Conservation (phyloP, 2,797 vertebrate species). For the Trachops cirrhosus region DNA sequence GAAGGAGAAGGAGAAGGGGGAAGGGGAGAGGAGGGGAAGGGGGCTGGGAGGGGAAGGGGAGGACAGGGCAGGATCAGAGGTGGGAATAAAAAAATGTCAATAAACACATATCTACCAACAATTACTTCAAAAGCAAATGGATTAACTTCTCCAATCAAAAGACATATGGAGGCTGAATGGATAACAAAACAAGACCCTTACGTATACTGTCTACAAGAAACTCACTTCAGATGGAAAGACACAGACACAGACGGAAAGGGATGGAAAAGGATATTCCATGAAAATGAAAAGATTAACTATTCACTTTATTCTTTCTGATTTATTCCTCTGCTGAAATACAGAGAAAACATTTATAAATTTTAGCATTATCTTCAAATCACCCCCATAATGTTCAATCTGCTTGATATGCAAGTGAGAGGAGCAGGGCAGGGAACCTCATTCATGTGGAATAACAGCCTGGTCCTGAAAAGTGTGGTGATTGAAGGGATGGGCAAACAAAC, state of each 20-base stretch:
- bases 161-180: neutral
- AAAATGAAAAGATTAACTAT: constrained; percentile 65
- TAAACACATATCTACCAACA: neutral
- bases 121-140: neutral
- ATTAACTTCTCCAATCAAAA: too few relatives aligned
- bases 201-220: too few relatives aligned
- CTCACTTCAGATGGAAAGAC: too few relatives aligned
- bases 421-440: neutral
- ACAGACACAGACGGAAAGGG: too few relatives aligned
- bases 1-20: too few relatives aligned
- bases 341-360: neutral
- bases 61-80: too few relatives aligned
- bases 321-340: constrained; percentile 47
- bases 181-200: too few relatives aligned
- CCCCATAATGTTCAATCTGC: neutral
- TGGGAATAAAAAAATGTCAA: too few relatives aligned
- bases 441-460: neutral
- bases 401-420: neutral
- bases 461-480: neutral
- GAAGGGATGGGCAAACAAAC: neutral
- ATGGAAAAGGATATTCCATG: too few relatives aligned
- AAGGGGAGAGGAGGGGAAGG: too few relatives aligned
- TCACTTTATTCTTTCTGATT: constrained; percentile 66
- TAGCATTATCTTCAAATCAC: neutral
- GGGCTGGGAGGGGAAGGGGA: too few relatives aligned